Percentiles rank a stretch among this genome's conserved stretches.
Conservation (phyloP, 2,888 invertebrate species). For the Microplitis manilae region DNA sequence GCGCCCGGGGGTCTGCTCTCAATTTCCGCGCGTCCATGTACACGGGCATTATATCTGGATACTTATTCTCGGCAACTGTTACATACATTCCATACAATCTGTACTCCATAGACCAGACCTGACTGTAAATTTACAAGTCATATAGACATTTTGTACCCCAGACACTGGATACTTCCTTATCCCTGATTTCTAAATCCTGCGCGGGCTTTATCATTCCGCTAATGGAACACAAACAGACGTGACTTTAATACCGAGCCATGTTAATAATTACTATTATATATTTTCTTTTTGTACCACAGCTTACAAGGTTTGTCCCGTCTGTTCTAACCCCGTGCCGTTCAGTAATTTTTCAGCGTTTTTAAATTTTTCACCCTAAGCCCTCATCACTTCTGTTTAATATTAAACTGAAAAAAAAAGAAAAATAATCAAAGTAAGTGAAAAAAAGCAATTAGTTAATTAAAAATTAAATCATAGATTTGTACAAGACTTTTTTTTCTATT, state of each 20-base stretch:
- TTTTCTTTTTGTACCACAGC: neutral
- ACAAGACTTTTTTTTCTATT: no score
- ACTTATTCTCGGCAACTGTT: no score
- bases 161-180: no score
- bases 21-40: slow-evolving; percentile 2
- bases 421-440: no score
- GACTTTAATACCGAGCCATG: slow-evolving; percentile 38
- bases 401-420: neutral
- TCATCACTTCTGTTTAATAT: neutral
- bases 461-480: neutral
- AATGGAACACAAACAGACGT: slow-evolving; percentile 52
- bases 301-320: neutral
- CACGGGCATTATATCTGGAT: no score
- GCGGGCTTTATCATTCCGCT: slow-evolving; percentile 43
- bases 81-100: no score
- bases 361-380: neutral
- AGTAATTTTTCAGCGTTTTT: neutral
- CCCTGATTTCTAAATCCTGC: neutral
- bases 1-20: slow-evolving; percentile 9
- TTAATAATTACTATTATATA: slow-evolving; percentile 25
- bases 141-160: neutral
- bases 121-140: neutral
- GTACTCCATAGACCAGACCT: no score
- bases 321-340: neutral
- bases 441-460: neutral